Evolutionary conservation across 2,113 vertebrate genomes (phyloP).

Genomic region (Regulus satrapa): DNA sequence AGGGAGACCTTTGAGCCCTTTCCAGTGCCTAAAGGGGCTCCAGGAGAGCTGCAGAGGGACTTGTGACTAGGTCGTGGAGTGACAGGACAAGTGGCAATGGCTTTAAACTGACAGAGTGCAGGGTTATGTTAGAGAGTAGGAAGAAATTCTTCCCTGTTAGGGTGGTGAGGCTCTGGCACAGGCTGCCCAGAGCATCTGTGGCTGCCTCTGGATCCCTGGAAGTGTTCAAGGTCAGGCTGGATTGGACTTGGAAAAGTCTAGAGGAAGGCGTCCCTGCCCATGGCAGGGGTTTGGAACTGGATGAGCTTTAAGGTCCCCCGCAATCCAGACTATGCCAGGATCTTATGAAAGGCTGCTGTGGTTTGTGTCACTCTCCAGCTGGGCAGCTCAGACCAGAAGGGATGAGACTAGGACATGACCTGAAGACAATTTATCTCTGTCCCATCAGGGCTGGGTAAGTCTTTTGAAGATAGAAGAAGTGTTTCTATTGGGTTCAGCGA

Average conservation of each 20-base stretch:
- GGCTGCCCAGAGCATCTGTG: background rate
- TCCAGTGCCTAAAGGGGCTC: background rate
- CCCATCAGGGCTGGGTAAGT: background rate
- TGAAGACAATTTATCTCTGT: background rate
- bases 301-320: background rate
- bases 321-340: background rate
- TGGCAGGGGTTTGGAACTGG: background rate
- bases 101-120: background rate
- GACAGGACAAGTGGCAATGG: background rate
- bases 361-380: fast-evolving
- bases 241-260: background rate
- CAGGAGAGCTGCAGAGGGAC: background rate
- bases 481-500: background rate
- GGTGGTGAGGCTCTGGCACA: background rate
- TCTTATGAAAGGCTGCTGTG: background rate
- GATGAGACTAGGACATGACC: fast-evolving
- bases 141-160: background rate
- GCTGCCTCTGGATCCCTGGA: background rate
- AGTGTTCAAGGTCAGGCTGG: background rate
- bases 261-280: background rate
- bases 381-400: background rate
- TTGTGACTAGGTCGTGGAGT: background rate
- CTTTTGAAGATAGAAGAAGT: background rate
- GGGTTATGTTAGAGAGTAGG: background rate
- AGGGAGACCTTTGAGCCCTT: background rate